Percentiles rank a stretch among this genome's conserved stretches.
These are phyloP conservation scores for Tipula vernalis DNA, from an alignment of 2,888 invertebrate species.

Conservation along the genomic window DNA sequence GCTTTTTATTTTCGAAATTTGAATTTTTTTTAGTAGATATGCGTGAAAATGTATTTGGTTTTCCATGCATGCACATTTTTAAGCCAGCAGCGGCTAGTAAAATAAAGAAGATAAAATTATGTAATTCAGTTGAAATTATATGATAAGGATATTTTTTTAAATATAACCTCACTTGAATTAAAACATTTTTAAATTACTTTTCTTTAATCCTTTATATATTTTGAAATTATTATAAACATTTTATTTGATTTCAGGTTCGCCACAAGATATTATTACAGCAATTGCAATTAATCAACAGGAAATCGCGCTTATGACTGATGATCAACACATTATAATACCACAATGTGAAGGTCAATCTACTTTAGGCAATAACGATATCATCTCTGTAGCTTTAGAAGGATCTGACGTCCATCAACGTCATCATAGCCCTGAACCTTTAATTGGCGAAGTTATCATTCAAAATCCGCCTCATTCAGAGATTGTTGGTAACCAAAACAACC, in stretches of 20 bases:
- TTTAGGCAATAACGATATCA: constrained; percentile 50
- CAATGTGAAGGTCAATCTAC: constrained; percentile 8
- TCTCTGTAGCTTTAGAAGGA: constrained; percentile 62
- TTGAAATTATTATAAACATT: too few relatives aligned
- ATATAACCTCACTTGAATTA: too few relatives aligned
- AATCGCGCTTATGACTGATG: constrained; percentile 13
- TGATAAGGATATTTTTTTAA: too few relatives aligned
- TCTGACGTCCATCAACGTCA: constrained; percentile 53
- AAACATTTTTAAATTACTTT: too few relatives aligned
- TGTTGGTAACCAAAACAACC: constrained; percentile 26
- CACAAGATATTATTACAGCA: constrained; percentile 23
- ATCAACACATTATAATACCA: constrained; percentile 20
- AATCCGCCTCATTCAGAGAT: constrained; percentile 16
- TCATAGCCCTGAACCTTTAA: constrained; percentile 21
- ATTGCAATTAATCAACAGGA: constrained; percentile 18
- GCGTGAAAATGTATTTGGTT: too few relatives aligned
- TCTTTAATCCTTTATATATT: too few relatives aligned
- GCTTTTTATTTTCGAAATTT: too few relatives aligned
- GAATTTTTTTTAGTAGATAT: too few relatives aligned
- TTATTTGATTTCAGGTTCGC: constrained; percentile 10
- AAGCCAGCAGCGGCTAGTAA: too few relatives aligned
- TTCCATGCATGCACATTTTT: too few relatives aligned
- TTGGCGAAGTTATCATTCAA: constrained; percentile 17
- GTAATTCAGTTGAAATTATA: too few relatives aligned
- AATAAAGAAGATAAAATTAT: too few relatives aligned